Percentiles rank a stretch among this genome's conserved stretches.
Evolutionary conservation across 2,888 invertebrate species (phyloP).

Genomic region (Acronicta aceris): DNA sequence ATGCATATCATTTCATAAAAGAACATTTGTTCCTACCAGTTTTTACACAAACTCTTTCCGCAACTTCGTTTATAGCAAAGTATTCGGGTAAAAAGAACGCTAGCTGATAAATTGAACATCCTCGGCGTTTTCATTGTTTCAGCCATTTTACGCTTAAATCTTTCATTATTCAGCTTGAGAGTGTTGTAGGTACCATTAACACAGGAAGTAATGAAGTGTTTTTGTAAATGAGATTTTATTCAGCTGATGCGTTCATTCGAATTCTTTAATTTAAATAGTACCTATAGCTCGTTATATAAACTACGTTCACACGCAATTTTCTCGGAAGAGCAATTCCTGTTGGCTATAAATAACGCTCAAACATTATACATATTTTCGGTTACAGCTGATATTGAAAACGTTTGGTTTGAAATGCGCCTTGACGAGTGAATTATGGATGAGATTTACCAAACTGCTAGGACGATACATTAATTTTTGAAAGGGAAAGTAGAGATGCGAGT

Average conservation of each 20-base stretch:
- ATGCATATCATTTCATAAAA: not conserved
- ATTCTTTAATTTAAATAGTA: conserved; percentile 14
- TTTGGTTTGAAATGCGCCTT: conserved; percentile 40
- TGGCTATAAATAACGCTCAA: conserved; percentile 57
- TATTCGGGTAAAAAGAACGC: conserved; percentile 1
- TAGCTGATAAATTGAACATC: conserved; percentile 19
- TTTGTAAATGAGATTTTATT: conserved; percentile 1
- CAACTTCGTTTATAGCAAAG: conserved; percentile 20
- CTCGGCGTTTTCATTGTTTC: conserved; percentile 19
- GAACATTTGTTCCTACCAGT: conserved; percentile 5
- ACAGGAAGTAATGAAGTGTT: not conserved
- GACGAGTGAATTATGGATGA: conserved; percentile 53
- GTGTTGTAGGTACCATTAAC: conserved; percentile 5
- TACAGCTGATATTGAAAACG: conserved; percentile 61
- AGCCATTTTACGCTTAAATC: conserved; percentile 2
- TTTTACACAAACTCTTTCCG: conserved; percentile 2
- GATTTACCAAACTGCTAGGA: conserved; percentile 27
- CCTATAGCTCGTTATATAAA: conserved; percentile 25
- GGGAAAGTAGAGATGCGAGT: conserved; percentile 11
- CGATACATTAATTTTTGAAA: conserved; percentile 19
- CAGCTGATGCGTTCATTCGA: not conserved
- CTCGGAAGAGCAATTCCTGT: conserved; percentile 54
- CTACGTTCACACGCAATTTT: conserved; percentile 42
- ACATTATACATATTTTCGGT: conserved; percentile 56
- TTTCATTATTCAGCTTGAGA: conserved; percentile 11